These are phyloP conservation scores for Hycleus cichorii DNA, from an alignment of 1,140 invertebrate genomes.

Conservation along the genomic window DNA sequence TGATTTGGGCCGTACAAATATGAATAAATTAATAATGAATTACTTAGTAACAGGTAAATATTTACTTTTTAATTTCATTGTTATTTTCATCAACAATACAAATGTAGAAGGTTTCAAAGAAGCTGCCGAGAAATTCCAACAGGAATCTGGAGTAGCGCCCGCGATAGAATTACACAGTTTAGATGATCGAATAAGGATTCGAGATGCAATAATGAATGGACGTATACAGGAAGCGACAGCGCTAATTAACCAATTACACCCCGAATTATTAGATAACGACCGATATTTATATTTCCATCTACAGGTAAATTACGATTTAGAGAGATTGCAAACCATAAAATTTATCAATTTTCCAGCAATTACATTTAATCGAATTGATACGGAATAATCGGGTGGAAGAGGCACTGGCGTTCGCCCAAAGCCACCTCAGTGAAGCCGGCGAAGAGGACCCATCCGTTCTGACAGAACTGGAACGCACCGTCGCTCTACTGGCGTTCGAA, in stretches of 20 bases:
- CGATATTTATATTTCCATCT: slow-evolving; percentile 93
- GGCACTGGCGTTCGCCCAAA: slow-evolving; percentile 92
- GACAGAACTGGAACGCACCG: slow-evolving; percentile 73
- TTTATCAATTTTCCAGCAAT: slow-evolving; percentile 57
- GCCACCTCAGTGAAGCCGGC: slow-evolving; percentile 84
- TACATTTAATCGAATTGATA: slow-evolving; percentile 92
- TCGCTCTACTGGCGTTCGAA: slow-evolving; percentile 93
- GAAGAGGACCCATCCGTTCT: slow-evolving; percentile 77
- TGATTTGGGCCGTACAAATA: slow-evolving; percentile 80
- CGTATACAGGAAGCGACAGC: slow-evolving; percentile 88
- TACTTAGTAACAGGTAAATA: slow-evolving; percentile 88
- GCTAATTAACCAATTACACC: slow-evolving; percentile 90
- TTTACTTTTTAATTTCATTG: slow-evolving; percentile 8
- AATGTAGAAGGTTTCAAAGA: slow-evolving; percentile 90
- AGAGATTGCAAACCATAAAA: too few relatives aligned
- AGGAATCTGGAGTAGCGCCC: slow-evolving; percentile 85
- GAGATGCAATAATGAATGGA: slow-evolving; percentile 90
- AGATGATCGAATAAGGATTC: slow-evolving; percentile 89
- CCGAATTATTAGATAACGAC: slow-evolving; percentile 91
- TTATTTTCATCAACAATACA: slow-evolving; percentile 17
- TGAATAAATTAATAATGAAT: slow-evolving; percentile 98
- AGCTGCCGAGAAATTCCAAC: slow-evolving; percentile 93
- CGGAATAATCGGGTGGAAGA: slow-evolving; percentile 83
- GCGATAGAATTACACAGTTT: slow-evolving; percentile 81
- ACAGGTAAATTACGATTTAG: slow-evolving; percentile 55